Conservation (phyloP, 2,797 vertebrate species). For the Psittacula echo region DNA sequence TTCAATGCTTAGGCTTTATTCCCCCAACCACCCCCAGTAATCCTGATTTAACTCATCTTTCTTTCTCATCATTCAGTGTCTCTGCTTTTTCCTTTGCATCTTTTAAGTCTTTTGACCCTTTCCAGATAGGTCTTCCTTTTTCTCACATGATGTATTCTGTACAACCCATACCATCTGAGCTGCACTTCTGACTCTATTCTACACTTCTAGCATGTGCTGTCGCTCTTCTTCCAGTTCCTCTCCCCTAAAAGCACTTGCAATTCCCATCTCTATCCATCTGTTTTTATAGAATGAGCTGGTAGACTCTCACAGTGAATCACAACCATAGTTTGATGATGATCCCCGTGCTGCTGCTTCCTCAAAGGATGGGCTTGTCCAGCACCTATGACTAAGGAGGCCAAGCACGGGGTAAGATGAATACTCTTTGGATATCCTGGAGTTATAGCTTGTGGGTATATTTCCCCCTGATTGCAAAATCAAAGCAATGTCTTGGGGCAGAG, state of each 20-base stretch:
- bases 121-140: background rate
- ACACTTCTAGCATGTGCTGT: background rate
- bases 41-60: background rate
- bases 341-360: background rate
- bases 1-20: background rate
- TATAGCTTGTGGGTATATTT: background rate
- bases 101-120: background rate
- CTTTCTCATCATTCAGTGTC: background rate
- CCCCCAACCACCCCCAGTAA: background rate
- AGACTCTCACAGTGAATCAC: background rate
- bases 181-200: background rate
- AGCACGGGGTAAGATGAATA: background rate
- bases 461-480: constrained; percentile 13
- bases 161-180: background rate
- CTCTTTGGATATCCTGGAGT: background rate
- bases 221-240: background rate
- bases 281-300: background rate
- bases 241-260: background rate
- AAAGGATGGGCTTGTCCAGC: background rate
- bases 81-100: background rate
- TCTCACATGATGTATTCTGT: background rate
- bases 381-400: background rate
- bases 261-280: background rate
- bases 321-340: background rate
- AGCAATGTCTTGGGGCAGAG: constrained; percentile 31